Evolutionary conservation across 64 coral and sea anemone species (phyloP).

Genomic region (Anthopleura sola): DNA sequence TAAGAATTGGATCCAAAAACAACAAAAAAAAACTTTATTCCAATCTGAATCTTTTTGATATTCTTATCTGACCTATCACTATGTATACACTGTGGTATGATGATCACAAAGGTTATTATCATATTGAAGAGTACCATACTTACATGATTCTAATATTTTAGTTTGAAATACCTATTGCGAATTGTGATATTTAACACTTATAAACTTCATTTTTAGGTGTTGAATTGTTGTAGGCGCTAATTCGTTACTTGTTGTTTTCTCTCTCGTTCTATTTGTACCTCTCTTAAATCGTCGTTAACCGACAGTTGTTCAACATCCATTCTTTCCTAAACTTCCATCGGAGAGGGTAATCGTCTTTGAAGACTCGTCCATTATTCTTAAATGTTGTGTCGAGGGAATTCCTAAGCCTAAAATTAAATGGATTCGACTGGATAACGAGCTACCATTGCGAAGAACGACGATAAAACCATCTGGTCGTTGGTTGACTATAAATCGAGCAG

Average conservation of each 20-base stretch:
- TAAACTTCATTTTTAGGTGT: neutral
- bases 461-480: neutral
- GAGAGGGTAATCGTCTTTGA: slow-evolving; percentile 43
- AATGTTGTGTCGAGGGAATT: slow-evolving; percentile 29
- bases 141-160: neutral
- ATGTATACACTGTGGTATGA: too few species aligned
- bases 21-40: too few species aligned
- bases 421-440: slow-evolving; percentile 20
- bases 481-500: slow-evolving; percentile 13
- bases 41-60: too few species aligned
- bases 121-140: too few species aligned
- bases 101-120: too few species aligned
- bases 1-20: too few species aligned
- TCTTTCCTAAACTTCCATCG: slow-evolving; percentile 52
- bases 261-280: neutral
- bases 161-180: neutral
- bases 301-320: slow-evolving; percentile 23
- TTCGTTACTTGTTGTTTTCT: neutral
- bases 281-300: neutral
- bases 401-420: slow-evolving; percentile 54
- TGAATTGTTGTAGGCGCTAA: slow-evolving; percentile 6
- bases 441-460: slow-evolving; percentile 27
- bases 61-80: too few species aligned
- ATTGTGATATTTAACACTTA: neutral
- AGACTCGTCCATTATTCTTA: slow-evolving; percentile 23